Evolutionary conservation across 2,888 invertebrate species (phyloP).

Genomic region (Ormia ochracea): DNA sequence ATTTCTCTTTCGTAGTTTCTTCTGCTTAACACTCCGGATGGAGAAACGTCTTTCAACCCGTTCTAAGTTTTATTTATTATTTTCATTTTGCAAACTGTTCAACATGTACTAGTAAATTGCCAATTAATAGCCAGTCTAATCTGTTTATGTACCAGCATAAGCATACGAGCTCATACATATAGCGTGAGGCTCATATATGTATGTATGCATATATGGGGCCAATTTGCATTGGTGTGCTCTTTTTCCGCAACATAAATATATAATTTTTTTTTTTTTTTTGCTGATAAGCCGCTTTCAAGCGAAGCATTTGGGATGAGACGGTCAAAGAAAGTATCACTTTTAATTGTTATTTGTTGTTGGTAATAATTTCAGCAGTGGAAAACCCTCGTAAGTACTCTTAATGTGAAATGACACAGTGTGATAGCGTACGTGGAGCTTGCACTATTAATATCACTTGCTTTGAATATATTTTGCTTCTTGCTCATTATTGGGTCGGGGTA

Average conservation of each 20-base stretch:
- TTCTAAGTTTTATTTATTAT: background rate
- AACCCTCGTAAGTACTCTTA: background rate
- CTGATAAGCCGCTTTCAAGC: background rate
- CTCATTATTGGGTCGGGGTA: no score
- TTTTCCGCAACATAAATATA: conserved; percentile 49
- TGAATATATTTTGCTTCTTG: no score
- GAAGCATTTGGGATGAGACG: background rate
- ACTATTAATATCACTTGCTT: no score
- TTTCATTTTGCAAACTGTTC: background rate
- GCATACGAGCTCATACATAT: background rate
- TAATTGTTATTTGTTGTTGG: background rate
- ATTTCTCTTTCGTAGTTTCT: background rate
- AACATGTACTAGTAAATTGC: conserved; percentile 42
- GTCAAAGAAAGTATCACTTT: background rate
- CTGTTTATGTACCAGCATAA: no score
- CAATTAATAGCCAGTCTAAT: conserved; percentile 54
- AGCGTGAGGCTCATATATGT: background rate
- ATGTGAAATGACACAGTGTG: conserved; percentile 22
- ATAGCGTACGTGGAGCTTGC: no score
- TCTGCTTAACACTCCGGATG: background rate
- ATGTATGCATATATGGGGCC: conserved; percentile 8
- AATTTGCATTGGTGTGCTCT: conserved; percentile 52
- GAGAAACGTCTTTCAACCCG: conserved; percentile 8
- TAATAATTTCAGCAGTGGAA: background rate
- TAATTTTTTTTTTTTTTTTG: no score